Conservation (phyloP, 2,113 vertebrate genomes). For the Hiodon tergisus region DNA sequence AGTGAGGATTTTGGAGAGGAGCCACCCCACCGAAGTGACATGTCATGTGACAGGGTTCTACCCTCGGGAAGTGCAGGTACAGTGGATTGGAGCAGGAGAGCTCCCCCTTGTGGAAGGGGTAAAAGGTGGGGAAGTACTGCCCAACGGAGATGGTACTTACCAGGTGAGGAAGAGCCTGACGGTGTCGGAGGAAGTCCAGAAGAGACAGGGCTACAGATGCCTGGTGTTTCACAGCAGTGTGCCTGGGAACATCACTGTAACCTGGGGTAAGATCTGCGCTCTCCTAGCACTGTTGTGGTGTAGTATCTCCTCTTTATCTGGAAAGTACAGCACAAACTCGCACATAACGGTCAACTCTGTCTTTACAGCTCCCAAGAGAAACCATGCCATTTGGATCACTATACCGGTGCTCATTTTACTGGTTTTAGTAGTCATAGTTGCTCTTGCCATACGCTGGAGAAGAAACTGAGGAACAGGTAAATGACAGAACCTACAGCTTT, state of each 20-base stretch:
- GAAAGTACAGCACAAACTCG: too few species aligned
- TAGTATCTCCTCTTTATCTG: too few species aligned
- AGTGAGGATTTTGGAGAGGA: conserved; percentile 4
- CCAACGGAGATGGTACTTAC: conserved; percentile 17
- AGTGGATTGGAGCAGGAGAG: conserved; percentile 17
- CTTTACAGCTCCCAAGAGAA: too few species aligned
- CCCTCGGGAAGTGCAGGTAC: conserved; percentile 15
- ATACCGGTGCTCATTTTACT: too few species aligned
- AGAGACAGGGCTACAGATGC: conserved; percentile 14
- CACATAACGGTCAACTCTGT: too few species aligned
- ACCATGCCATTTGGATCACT: too few species aligned
- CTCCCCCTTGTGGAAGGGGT: conserved; percentile 21
- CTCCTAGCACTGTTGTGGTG: too few species aligned
- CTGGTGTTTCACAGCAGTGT: conserved; percentile 13
- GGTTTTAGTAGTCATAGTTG: too few species aligned
- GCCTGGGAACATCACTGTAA: background rate
- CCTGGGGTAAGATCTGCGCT: conserved; percentile 5
- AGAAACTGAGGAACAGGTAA: too few species aligned
- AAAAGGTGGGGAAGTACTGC: conserved; percentile 23
- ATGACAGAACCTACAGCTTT: too few species aligned
- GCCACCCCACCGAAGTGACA: background rate
- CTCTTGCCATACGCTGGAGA: too few species aligned
- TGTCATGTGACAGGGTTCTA: conserved; percentile 30
- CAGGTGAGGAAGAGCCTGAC: conserved; percentile 18
- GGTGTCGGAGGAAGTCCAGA: conserved; percentile 6